phyloP scores from a whole-genome alignment of 2,113 vertebrate species.

The Nanorana parkeri region DNA sequence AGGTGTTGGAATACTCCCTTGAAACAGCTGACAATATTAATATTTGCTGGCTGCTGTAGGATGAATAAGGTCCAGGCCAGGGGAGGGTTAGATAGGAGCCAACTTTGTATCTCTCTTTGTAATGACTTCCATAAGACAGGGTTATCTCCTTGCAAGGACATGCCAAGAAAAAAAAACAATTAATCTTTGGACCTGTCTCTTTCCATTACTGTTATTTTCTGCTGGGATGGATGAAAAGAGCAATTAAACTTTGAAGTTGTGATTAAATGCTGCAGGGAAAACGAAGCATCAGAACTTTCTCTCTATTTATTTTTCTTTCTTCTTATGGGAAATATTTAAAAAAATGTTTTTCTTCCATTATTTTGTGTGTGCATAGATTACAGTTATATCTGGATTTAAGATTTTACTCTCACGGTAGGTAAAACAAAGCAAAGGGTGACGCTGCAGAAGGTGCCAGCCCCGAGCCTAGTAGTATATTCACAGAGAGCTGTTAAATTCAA shows the following conservation, averaged over 20 bases:
- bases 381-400: neutral
- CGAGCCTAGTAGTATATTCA: slow-evolving; percentile 5
- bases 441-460: neutral
- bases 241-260: slow-evolving; percentile 75
- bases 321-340: slow-evolving; percentile 53
- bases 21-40: slow-evolving; percentile 46
- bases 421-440: neutral
- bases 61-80: slow-evolving; percentile 39
- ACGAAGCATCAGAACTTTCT: slow-evolving; percentile 55
- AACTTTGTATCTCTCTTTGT: slow-evolving; percentile 59
- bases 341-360: slow-evolving; percentile 47
- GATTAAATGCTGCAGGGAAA: slow-evolving; percentile 68
- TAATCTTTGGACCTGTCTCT: slow-evolving; percentile 70
- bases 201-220: slow-evolving; percentile 69
- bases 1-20: slow-evolving; percentile 14
- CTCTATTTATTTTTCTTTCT: slow-evolving; percentile 59
- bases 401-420: neutral
- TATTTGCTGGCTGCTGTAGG: slow-evolving; percentile 44
- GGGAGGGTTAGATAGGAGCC: slow-evolving; percentile 39
- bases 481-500: slow-evolving; percentile 31
- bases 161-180: slow-evolving; percentile 69
- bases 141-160: slow-evolving; percentile 66
- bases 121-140: slow-evolving; percentile 70
- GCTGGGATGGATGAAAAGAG: slow-evolving; percentile 71
- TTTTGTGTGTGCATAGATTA: slow-evolving; percentile 16